These are phyloP conservation scores for Acleris sparsana DNA, from an alignment of 2,888 invertebrate species.

Conservation along the genomic window DNA sequence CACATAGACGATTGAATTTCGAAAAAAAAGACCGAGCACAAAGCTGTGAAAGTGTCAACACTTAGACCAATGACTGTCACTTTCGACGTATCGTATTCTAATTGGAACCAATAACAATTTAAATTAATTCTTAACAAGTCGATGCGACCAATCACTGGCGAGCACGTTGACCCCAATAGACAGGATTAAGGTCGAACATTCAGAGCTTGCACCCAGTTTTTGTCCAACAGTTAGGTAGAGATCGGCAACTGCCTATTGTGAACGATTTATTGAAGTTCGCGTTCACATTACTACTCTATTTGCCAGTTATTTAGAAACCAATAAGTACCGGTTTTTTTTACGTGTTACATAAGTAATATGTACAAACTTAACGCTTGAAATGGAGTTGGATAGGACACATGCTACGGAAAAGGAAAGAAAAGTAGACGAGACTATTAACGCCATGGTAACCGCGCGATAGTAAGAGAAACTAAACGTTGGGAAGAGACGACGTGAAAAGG, in stretches of 20 bases:
- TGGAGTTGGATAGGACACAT: no score
- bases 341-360: no score
- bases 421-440: no score
- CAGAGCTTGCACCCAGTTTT: constrained; percentile 45
- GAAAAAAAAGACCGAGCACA: constrained; percentile 3
- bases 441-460: no score
- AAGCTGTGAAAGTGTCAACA: constrained; percentile 35
- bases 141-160: constrained; percentile 51
- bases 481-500: no score
- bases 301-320: no score
- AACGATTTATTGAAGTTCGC: no score
- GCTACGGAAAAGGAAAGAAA: no score
- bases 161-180: constrained; percentile 48
- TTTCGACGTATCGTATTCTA: constrained; percentile 51
- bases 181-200: constrained; percentile 58
- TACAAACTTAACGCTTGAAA: no score
- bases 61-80: constrained; percentile 39
- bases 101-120: constrained; percentile 59
- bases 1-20: neutral
- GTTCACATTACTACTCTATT: no score
- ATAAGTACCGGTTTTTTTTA: no score
- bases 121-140: constrained; percentile 59
- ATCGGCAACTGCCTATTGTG: constrained; percentile 1
- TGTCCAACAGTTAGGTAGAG: constrained; percentile 20
- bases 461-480: no score